Evolutionary conservation across 2,888 invertebrate genomes (phyloP).

Genomic region (Drosophila macrospina): DNA sequence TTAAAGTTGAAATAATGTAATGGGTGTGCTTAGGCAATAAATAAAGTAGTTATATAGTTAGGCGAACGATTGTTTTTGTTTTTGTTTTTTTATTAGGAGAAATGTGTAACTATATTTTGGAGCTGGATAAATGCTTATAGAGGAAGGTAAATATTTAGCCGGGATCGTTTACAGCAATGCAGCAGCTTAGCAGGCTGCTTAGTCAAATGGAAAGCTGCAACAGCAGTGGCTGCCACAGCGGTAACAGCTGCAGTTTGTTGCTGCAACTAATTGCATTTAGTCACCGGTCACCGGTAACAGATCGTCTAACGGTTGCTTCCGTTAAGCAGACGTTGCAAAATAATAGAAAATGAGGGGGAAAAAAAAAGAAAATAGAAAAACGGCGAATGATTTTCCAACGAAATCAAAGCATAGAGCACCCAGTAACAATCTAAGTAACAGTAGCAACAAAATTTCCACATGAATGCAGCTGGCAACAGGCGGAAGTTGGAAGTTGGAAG

Average conservation of each 20-base stretch:
- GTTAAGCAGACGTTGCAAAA: slow-evolving; percentile 64
- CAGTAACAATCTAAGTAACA: slow-evolving; percentile 56
- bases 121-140: slow-evolving; percentile 26
- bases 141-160: slow-evolving; percentile 52
- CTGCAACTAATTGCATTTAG: slow-evolving; percentile 80
- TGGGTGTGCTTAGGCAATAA: slow-evolving; percentile 14
- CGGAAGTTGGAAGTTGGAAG: slow-evolving; percentile 66
- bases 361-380: slow-evolving; percentile 25
- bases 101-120: slow-evolving; percentile 11
- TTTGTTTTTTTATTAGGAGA: slow-evolving; percentile 5
- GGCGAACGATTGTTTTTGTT: too few relatives aligned
- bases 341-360: slow-evolving; percentile 32
- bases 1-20: background rate
- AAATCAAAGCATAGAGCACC: slow-evolving; percentile 75
- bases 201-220: slow-evolving; percentile 70
- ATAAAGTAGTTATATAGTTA: slow-evolving; percentile 10
- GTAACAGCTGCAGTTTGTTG: slow-evolving; percentile 73
- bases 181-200: slow-evolving; percentile 54
- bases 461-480: slow-evolving; percentile 55
- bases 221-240: slow-evolving; percentile 29
- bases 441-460: slow-evolving; percentile 62
- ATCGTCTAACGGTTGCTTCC: slow-evolving; percentile 77
- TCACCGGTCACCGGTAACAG: slow-evolving; percentile 65
- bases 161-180: slow-evolving; percentile 56
- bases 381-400: slow-evolving; percentile 60